These are phyloP conservation scores for Sebastes alutus DNA, from an alignment of 2,797 vertebrate genomes.

Conservation along the genomic window DNA sequence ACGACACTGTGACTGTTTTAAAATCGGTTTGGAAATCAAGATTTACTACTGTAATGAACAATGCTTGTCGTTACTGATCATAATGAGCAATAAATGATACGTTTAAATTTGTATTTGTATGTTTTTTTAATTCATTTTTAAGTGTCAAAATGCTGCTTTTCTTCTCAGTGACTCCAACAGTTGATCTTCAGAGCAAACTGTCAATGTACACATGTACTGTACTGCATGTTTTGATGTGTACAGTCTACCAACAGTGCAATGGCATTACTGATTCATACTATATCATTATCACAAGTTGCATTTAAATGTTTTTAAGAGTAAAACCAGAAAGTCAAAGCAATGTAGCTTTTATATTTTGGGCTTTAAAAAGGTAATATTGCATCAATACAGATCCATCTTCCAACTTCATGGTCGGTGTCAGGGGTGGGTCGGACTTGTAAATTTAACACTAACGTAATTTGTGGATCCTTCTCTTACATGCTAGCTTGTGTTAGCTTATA, in stretches of 20 bases:
- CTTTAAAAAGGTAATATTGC: no score
- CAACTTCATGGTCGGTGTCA: no score
- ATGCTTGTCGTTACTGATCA: neutral
- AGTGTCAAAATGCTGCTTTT: neutral
- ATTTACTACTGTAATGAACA: neutral
- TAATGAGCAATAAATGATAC: slow-evolving; percentile 8
- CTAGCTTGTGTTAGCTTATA: no score
- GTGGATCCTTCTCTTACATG: no score
- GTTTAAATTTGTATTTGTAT: neutral
- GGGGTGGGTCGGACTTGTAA: no score
- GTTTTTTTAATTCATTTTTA: neutral
- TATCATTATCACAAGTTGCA: neutral
- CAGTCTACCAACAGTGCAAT: neutral
- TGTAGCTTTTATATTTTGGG: no score
- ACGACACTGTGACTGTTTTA: neutral
- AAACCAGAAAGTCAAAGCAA: neutral
- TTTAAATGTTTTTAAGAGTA: neutral
- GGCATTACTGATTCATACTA: neutral
- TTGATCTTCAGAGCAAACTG: neutral
- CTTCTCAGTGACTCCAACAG: neutral
- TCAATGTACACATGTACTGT: neutral
- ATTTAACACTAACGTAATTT: no score
- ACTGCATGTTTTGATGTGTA: neutral
- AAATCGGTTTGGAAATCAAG: neutral
- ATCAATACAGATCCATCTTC: no score